A percentile compares a stretch with the other conserved stretches of the same genome.
Conservation (phyloP, 2,888 invertebrate species). For the Pedicia rivosa region DNA sequence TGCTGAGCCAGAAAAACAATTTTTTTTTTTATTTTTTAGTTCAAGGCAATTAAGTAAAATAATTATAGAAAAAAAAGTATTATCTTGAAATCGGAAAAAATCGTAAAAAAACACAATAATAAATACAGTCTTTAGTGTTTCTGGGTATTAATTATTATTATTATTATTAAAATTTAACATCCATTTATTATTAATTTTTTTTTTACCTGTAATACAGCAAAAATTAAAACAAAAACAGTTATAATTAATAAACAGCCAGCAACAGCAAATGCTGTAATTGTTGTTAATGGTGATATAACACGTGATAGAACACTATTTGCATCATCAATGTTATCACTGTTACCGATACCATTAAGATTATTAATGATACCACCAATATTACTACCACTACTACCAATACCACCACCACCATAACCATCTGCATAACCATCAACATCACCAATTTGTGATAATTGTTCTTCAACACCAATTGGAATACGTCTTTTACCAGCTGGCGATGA, state of each 20-base stretch:
- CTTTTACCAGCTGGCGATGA: conserved; percentile 59
- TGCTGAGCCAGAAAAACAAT: no score
- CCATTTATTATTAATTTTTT: no score
- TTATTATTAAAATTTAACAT: no score
- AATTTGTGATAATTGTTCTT: conserved; percentile 20
- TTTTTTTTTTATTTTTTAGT: no score
- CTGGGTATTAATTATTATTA: no score
- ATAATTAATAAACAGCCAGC: conserved; percentile 52
- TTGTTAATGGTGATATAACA: conserved; percentile 37
- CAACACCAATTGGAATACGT: conserved; percentile 44
- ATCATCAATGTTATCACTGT: background rate
- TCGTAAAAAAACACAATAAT: no score
- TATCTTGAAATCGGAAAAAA: no score
- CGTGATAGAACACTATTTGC: conserved; percentile 18
- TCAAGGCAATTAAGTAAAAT: no score
- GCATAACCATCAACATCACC: conserved; percentile 9
- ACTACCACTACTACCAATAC: conserved; percentile 4
- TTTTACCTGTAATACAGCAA: conserved; percentile 63
- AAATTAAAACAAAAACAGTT: conserved; percentile 50
- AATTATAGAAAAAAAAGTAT: no score
- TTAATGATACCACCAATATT: conserved; percentile 1
- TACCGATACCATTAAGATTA: conserved; percentile 6
- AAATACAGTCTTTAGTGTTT: no score
- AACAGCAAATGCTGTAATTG: conserved; percentile 48
- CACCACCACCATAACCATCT: conserved; percentile 5